Conservation (phyloP, 2,888 invertebrate species). For the Pachydiplax longipennis region DNA sequence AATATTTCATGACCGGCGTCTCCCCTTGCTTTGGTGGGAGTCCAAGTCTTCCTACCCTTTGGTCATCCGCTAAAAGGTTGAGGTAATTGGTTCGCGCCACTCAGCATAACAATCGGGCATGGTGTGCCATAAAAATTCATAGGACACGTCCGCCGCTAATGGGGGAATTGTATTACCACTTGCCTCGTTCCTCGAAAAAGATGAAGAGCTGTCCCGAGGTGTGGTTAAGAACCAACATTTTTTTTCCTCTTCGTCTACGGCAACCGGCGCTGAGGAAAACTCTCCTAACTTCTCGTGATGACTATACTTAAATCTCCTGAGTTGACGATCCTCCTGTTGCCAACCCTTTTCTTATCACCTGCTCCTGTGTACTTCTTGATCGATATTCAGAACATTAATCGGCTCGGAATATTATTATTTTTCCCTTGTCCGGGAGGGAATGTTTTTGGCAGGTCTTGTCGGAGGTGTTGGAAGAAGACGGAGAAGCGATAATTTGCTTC, state of each 20-base stretch:
- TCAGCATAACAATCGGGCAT: neutral
- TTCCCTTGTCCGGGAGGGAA: neutral
- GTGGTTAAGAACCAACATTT: neutral
- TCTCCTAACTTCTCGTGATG: neutral
- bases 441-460: neutral
- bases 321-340: neutral
- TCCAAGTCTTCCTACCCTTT: neutral
- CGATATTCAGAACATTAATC: neutral
- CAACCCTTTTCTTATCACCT: neutral
- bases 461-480: neutral
- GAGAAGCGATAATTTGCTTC: neutral
- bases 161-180: slow-evolving; percentile 1
- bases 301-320: neutral
- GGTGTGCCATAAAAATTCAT: slow-evolving; percentile 20
- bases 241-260: neutral
- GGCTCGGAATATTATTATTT: neutral
- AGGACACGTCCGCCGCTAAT: slow-evolving; percentile 3
- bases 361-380: neutral
- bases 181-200: neutral
- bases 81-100: neutral
- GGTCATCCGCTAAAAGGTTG: neutral
- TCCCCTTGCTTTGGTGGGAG: neutral
- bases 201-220: neutral
- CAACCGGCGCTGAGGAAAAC: neutral
- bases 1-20: slow-evolving; percentile 6